Base-by-base conservation (phyloP, 1,140 invertebrate species). In the Aphelenchoides besseyi region DNA sequence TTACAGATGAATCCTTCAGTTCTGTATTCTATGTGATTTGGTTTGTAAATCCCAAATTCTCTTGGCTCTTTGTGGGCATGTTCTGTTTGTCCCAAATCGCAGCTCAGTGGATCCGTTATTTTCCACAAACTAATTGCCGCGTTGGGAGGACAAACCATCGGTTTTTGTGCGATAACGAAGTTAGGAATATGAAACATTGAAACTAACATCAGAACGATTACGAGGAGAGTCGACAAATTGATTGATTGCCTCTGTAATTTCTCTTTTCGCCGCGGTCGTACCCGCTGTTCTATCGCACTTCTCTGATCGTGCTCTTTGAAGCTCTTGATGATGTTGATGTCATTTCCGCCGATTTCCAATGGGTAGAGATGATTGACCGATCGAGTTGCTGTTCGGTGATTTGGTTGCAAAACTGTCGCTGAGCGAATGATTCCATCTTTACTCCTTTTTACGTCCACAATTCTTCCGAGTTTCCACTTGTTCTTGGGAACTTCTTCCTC, bases 311-410 rank as follows among this genome's bases (percentile, higher is more conserved):
- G 8, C 57, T 9, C 9, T 59, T 41, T 16, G 8, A 9, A 9
- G 41, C 41, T 48, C 41, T n/a, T n/a, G n/a, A n/a, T n/a, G 41
- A 48, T 48, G 12, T 48, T 23, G 12, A 16, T 23, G 41, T 48
- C 41, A 12, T 48, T 23, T 48, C 41, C 41, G 12, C 57, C 57
- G 9, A 59, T 59, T 59, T 59, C 57, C 23, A 59, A 59, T 18
- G 57, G 57, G 16, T 18, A 18, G 8, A n/a, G 18, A 41, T 59
- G 23, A 18, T 59, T 59, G 18, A 59, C 57, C 18, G 57, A 8
- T 59, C 57, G 57, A 9, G 16, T 59, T 18, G 30, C 18, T 9
- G 57, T 59, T 26, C 18, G 8, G 9, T 26, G 57, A 41, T 59
- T 18, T 18, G 57, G 57, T 18, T 9, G 57, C 18, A 9, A 9